phyloP scores from a whole-genome alignment of 2,797 vertebrate species.

The Lindbergichthys nudifrons region DNA sequence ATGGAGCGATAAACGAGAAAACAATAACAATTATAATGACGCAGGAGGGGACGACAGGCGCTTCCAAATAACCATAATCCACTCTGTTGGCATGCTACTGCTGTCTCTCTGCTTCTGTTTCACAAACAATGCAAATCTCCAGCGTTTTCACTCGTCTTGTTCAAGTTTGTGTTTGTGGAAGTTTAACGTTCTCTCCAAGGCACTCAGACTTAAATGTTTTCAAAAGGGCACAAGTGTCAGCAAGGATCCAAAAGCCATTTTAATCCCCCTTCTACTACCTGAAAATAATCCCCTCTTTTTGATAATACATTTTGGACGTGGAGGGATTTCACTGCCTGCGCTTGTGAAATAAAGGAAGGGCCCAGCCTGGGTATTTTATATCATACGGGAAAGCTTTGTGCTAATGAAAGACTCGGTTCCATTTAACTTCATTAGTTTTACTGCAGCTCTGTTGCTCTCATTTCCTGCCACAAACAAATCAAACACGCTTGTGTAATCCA shows the following conservation, averaged over 20 bases:
- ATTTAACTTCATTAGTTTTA: conserved; percentile 69
- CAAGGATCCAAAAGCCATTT: conserved; percentile 15
- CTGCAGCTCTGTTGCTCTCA: conserved; percentile 46
- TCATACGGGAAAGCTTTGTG: conserved; percentile 40
- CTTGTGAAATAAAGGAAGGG: conserved; percentile 30
- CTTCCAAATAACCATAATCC: conserved; percentile 64
- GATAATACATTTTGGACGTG: conserved; percentile 15
- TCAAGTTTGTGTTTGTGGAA: conserved; percentile 4
- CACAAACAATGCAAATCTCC: not conserved
- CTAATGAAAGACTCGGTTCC: conserved; percentile 65
- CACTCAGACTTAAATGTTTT: conserved; percentile 10
- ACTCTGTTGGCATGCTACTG: conserved; percentile 46
- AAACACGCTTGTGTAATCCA: conserved; percentile 59
- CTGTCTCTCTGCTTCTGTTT: conserved; percentile 3
- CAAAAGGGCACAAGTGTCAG: conserved; percentile 22
- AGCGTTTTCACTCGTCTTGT: not conserved
- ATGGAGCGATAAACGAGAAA: conserved; percentile 21
- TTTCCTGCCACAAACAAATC: conserved; percentile 68
- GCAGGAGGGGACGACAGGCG: conserved; percentile 22
- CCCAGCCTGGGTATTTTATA: not conserved
- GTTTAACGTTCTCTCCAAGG: not conserved
- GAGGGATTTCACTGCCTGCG: conserved; percentile 8
- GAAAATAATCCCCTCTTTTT: conserved; percentile 39
- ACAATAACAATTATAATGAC: conserved; percentile 38
- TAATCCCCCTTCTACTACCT: conserved; percentile 6